Conservation (phyloP, 2,797 vertebrate genomes). For the Moxostoma hubbsi region DNA sequence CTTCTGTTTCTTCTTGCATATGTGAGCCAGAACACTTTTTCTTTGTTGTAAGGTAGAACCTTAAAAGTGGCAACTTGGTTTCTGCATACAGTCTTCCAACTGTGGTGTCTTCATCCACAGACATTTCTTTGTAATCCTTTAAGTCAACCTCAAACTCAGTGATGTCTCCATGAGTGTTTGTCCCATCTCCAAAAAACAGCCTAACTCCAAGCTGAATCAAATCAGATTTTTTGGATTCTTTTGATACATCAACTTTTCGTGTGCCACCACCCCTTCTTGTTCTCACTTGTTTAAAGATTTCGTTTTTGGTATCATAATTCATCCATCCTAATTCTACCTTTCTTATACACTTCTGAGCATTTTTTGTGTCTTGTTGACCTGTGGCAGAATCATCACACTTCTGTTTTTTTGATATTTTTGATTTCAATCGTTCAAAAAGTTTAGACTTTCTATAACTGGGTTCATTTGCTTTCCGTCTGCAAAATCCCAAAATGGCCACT, state of each 20-base stretch:
- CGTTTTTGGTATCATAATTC: constrained; percentile 19
- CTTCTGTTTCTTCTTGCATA: too few relatives aligned
- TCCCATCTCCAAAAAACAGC: constrained; percentile 47
- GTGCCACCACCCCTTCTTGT: constrained; percentile 25
- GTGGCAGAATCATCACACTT: not conserved
- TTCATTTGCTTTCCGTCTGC: constrained; percentile 5
- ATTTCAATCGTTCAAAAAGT: too few relatives aligned
- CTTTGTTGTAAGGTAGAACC: constrained; percentile 44
- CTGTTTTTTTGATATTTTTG: constrained; percentile 2
- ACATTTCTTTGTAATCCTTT: constrained; percentile 20
- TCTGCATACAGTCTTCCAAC: constrained; percentile 22
- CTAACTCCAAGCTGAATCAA: too few relatives aligned
- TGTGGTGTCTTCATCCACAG: constrained; percentile 22
- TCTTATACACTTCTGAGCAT: constrained; percentile 28
- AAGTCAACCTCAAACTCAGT: constrained; percentile 37
- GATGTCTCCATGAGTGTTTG: constrained; percentile 26
- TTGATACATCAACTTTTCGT: constrained; percentile 12
- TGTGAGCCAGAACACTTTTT: not conserved
- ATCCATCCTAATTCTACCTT: constrained; percentile 46
- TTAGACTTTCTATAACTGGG: not conserved
- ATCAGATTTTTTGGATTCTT: constrained; percentile 25
- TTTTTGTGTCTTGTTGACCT: constrained; percentile 2
- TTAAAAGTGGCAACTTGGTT: not conserved
- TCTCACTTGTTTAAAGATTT: constrained; percentile 31
- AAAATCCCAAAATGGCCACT: constrained; percentile 36